These are phyloP conservation scores for Zaprionus ghesquierei DNA, from an alignment of 1,140 invertebrate species.

Conservation along the genomic window DNA sequence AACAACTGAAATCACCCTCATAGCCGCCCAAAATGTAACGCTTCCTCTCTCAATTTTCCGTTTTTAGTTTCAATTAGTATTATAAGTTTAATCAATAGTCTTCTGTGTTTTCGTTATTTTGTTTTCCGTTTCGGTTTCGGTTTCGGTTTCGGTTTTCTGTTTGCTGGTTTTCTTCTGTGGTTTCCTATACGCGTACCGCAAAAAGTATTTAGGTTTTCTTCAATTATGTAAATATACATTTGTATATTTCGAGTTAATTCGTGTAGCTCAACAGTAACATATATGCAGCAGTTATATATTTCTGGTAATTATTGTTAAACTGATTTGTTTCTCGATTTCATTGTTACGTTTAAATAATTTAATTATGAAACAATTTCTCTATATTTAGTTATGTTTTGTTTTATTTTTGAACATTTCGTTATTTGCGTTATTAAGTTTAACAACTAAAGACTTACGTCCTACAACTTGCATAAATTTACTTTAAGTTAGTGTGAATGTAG, in stretches of 20 bases:
- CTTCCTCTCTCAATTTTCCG: slow-evolving; percentile 9
- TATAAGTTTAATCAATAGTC: slow-evolving; percentile 31
- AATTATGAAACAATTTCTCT: slow-evolving; percentile 73
- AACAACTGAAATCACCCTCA: slow-evolving; percentile 24
- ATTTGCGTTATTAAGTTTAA: slow-evolving; percentile 44
- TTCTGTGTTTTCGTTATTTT: slow-evolving; percentile 7
- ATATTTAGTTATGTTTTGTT: slow-evolving; percentile 49
- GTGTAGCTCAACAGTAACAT: slow-evolving; percentile 67
- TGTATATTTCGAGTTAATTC: slow-evolving; percentile 53
- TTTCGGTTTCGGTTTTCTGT: slow-evolving; percentile 12
- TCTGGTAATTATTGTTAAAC: slow-evolving; percentile 53
- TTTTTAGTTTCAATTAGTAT: slow-evolving; percentile 36
- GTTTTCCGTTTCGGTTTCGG: slow-evolving; percentile 5
- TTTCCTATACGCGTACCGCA: slow-evolving; percentile 13
- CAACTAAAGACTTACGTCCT: slow-evolving; percentile 70
- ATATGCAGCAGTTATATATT: slow-evolving; percentile 75
- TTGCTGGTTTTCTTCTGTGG: slow-evolving; percentile 20
- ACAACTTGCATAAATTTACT: slow-evolving; percentile 42
- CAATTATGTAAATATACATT: slow-evolving; percentile 59
- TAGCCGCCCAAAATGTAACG: slow-evolving; percentile 21
- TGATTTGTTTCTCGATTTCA: slow-evolving; percentile 42
- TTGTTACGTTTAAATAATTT: slow-evolving; percentile 62
- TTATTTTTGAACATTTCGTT: slow-evolving; percentile 50
- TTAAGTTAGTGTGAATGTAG: slow-evolving; percentile 60
- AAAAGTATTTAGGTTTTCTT: slow-evolving; percentile 41